These are phyloP conservation scores for Mesoligia furuncula DNA, from an alignment of 2,888 invertebrate genomes.

Conservation along the genomic window DNA sequence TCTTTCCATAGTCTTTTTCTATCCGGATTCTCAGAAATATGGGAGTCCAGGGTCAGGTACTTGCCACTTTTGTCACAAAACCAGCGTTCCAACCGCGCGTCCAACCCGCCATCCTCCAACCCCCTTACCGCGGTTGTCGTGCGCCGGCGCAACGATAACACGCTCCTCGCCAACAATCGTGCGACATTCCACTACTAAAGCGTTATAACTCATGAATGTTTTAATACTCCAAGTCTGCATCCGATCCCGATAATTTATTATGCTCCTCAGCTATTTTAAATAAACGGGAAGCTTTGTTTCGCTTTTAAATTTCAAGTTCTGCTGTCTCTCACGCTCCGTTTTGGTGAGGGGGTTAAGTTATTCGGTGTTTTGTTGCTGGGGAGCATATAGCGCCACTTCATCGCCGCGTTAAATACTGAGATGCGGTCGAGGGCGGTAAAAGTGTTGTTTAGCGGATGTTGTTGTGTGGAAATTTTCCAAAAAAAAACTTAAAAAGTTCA, in stretches of 20 bases:
- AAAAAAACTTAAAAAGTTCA: no score
- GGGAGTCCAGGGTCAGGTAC: background rate
- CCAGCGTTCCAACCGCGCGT: slow-evolving; percentile 43
- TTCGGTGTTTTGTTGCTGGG: background rate
- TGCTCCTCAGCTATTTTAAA: slow-evolving; percentile 65
- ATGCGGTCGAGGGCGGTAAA: no score
- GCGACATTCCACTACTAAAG: slow-evolving; percentile 70
- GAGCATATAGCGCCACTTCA: background rate
- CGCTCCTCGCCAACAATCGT: slow-evolving; percentile 69
- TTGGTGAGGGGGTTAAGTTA: slow-evolving; percentile 12
- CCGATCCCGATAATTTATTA: slow-evolving; percentile 68
- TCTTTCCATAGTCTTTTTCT: no score
- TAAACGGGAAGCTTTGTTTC: slow-evolving; percentile 67
- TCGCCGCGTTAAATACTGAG: background rate
- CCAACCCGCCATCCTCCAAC: slow-evolving; percentile 25
- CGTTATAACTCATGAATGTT: slow-evolving; percentile 78
- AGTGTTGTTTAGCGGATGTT: no score
- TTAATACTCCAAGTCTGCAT: slow-evolving; percentile 70
- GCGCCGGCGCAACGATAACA: slow-evolving; percentile 69
- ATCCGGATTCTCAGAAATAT: background rate
- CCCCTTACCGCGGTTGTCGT: slow-evolving; percentile 64
- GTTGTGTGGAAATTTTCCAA: no score
- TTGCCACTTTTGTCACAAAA: background rate
- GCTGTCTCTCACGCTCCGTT: slow-evolving; percentile 44
- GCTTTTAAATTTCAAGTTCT: slow-evolving; percentile 55